Evolutionary conservation across 2,797 vertebrate genomes (phyloP).

Genomic region (Poeciliopsis turneri): DNA sequence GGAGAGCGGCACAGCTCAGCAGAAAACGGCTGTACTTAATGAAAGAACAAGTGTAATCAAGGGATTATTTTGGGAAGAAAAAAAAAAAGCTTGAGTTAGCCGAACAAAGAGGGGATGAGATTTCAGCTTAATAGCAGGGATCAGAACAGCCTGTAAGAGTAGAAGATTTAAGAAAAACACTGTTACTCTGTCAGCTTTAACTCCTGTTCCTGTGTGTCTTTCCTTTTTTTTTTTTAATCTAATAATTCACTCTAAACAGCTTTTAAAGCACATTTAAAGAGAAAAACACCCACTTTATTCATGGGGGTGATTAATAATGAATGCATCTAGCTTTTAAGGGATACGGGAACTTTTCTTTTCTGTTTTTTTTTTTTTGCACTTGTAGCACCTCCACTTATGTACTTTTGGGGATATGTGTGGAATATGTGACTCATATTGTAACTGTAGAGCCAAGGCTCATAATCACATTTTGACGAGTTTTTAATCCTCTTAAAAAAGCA

Average conservation of each 20-base stretch:
- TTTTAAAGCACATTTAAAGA: constrained; percentile 21
- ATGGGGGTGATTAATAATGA: constrained; percentile 35
- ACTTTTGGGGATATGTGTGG: constrained; percentile 4
- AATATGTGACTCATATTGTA: constrained; percentile 10
- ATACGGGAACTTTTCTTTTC: neutral
- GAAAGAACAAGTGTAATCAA: constrained; percentile 69
- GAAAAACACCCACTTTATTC: constrained; percentile 33
- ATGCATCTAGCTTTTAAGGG: constrained; percentile 37
- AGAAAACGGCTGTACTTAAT: constrained; percentile 67
- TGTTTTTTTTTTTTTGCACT: neutral
- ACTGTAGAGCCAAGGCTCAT: constrained; percentile 29
- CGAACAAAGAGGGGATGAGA: constrained; percentile 49
- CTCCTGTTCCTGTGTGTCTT: constrained; percentile 3
- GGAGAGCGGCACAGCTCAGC: constrained; percentile 63
- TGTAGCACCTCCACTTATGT: constrained; percentile 9
- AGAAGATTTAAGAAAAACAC: constrained; percentile 32
- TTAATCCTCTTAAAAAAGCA: constrained; percentile 49
- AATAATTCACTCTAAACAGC: constrained; percentile 39
- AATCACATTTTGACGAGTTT: constrained; percentile 61
- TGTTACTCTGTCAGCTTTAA: constrained; percentile 29
- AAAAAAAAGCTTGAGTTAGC: constrained; percentile 24
- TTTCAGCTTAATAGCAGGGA: constrained; percentile 30
- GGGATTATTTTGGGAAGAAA: constrained; percentile 45
- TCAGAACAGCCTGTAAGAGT: constrained; percentile 25
- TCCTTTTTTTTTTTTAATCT: constrained; percentile 16